Conservation (phyloP, 2,888 invertebrate species). For the Anaspis maculata region DNA sequence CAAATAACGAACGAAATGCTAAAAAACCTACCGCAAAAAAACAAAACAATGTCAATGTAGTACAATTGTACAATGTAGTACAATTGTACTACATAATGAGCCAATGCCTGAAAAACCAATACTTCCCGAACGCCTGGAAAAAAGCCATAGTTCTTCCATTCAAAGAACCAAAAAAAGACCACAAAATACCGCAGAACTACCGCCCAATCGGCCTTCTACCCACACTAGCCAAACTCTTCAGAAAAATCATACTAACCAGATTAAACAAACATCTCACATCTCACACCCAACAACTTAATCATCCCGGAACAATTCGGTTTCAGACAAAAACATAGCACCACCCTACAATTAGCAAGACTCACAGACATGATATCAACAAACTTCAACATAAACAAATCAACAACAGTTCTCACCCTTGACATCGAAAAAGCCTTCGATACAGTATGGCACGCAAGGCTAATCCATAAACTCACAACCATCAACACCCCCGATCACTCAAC, state of each 20-base stretch:
- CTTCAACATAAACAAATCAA: not conserved
- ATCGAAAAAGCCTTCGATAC: too few relatives aligned
- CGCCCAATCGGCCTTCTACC: not conserved
- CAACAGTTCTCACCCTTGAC: not conserved
- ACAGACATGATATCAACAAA: not conserved
- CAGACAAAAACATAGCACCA: not conserved
- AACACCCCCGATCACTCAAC: too few relatives aligned
- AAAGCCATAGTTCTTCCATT: too few relatives aligned
- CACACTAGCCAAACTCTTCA: not conserved
- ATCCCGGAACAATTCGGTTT: not conserved
- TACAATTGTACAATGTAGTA: too few relatives aligned
- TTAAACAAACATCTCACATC: not conserved
- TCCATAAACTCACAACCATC: too few relatives aligned
- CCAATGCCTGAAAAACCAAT: not conserved
- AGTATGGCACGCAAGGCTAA: too few relatives aligned
- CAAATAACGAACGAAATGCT: not conserved
- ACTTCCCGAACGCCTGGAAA: slow-evolving; percentile 1
- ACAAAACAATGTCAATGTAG: too few relatives aligned
- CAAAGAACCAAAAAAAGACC: too few relatives aligned
- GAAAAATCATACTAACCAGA: not conserved
- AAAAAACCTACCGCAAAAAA: not conserved
- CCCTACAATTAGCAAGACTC: not conserved
- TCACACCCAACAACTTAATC: too few relatives aligned
- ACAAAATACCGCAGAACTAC: not conserved
- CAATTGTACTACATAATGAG: not conserved